These are phyloP conservation scores for Taenaris catops DNA, from an alignment of 2,888 invertebrate genomes.

Conservation along the genomic window DNA sequence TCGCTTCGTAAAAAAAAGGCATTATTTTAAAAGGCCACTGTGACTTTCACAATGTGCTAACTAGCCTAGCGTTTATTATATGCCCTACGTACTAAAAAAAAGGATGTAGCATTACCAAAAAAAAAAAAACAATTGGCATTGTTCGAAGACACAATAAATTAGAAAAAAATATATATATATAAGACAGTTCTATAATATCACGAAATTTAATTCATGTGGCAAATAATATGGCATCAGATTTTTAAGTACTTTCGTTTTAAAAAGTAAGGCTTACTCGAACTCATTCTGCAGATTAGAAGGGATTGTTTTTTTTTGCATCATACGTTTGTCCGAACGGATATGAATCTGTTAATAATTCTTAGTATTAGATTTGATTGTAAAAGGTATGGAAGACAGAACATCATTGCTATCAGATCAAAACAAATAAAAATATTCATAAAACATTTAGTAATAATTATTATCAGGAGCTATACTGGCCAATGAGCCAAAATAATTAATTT, in stretches of 20 bases:
- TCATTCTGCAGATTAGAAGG: no score
- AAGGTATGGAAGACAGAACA: constrained; percentile 73
- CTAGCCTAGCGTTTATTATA: constrained; percentile 64
- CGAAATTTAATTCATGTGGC: constrained; percentile 73
- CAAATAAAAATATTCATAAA: constrained; percentile 45
- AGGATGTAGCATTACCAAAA: constrained; percentile 36
- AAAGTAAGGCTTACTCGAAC: constrained; percentile 11
- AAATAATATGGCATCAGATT: constrained; percentile 77
- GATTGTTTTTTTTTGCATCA: constrained; percentile 14
- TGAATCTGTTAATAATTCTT: constrained; percentile 14
- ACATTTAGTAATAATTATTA: constrained; percentile 44
- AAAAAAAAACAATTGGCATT: constrained; percentile 41
- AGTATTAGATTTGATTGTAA: constrained; percentile 23
- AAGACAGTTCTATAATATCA: constrained; percentile 66
- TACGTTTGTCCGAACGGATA: constrained; percentile 5
- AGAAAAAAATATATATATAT: no score
- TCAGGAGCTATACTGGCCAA: constrained; percentile 56
- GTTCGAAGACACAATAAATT: constrained; percentile 58
- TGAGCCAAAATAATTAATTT: constrained; percentile 53
- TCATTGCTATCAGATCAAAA: constrained; percentile 72
- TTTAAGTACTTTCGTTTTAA: constrained; percentile 69
- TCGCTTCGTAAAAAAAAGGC: constrained; percentile 63
- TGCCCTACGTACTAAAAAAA: constrained; percentile 48
- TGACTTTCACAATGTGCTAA: constrained; percentile 64
- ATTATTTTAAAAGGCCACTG: constrained; percentile 68